Percentiles rank a stretch among this genome's conserved stretches.
Evolutionary conservation across 2,113 vertebrate species (phyloP).

Genomic region (Herpetotheres cachinnans): DNA sequence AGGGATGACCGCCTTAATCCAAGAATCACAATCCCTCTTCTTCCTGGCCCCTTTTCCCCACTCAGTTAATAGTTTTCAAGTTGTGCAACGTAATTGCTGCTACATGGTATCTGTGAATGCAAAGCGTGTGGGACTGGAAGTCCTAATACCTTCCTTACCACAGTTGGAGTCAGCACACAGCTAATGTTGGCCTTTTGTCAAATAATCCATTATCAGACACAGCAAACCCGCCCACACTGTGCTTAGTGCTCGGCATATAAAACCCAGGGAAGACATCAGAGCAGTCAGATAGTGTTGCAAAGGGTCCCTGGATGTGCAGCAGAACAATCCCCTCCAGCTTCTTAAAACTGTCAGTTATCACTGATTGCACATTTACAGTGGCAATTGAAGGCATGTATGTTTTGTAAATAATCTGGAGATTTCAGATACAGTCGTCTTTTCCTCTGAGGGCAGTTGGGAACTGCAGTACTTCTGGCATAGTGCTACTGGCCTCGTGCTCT

Average conservation of each 20-base stretch:
- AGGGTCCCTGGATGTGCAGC: not conserved
- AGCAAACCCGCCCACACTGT: not conserved
- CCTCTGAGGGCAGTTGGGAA: slow-evolving; percentile 16
- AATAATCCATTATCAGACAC: slow-evolving; percentile 39
- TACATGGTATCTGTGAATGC: slow-evolving; percentile 2
- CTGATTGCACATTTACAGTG: not conserved
- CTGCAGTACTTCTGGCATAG: slow-evolving; percentile 17
- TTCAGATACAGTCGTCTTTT: slow-evolving; percentile 1
- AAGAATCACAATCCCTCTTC: not conserved
- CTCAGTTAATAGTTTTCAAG: slow-evolving; percentile 4
- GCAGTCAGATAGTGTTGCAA: not conserved
- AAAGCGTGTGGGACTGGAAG: slow-evolving; percentile 31
- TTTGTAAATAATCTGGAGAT: slow-evolving; percentile 40
- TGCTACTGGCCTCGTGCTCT: slow-evolving; percentile 40
- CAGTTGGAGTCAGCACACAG: slow-evolving; percentile 17
- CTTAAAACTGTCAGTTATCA: slow-evolving; percentile 12
- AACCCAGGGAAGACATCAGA: not conserved
- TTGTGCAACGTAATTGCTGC: not conserved
- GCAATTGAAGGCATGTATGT: slow-evolving; percentile 25
- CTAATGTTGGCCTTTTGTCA: slow-evolving; percentile 31
- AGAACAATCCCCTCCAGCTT: not conserved
- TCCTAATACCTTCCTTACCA: slow-evolving; percentile 34
- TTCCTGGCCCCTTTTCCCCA: not conserved
- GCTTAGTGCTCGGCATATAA: not conserved
- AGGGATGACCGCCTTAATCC: not conserved